These are phyloP conservation scores for Bos taurus DNA, from an alignment of 2,113 vertebrate genomes.

Conservation along the genomic window ARS-UCD2.0 NC_037357.1:24712501-24713000, in stretches of 20 bases:
- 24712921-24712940: background rate
- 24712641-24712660: background rate
- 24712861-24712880: background rate
- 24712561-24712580: background rate
- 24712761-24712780: background rate
- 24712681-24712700: conserved; percentile 24
- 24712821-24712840: background rate
- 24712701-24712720: conserved; percentile 5
- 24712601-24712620: conserved; percentile 27
- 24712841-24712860: background rate
- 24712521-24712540: background rate
- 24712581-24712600: background rate
- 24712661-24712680: background rate
- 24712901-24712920: background rate
- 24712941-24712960: background rate
- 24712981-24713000: background rate
- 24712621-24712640: conserved; percentile 15
- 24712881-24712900: background rate
- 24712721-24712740: background rate
- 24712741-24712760: background rate
- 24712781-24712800: background rate
- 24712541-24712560: background rate
- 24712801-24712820: background rate
- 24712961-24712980: background rate
- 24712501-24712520: background rate